These are phyloP conservation scores for Patiria miniata DNA, from an alignment of 35 echinoderm and acorn worm genomes.

Conservation along the genomic window DNA sequence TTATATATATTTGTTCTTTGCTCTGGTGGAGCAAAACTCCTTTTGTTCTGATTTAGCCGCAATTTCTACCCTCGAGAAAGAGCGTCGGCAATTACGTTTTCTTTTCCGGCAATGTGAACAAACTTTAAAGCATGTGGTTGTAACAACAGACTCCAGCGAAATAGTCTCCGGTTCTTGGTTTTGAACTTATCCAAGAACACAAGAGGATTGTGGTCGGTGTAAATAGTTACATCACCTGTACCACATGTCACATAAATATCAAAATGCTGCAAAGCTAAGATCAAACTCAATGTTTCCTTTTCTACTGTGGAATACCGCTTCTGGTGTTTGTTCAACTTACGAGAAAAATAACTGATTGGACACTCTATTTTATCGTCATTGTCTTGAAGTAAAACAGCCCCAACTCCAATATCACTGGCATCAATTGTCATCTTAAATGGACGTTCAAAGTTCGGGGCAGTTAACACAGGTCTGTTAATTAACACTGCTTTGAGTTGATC, in stretches of 20 bases:
- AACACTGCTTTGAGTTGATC: constrained; percentile 35
- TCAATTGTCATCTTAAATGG: constrained; percentile 50
- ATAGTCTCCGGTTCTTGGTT: constrained; percentile 31
- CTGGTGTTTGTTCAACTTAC: constrained; percentile 47
- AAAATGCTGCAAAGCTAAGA: constrained; percentile 52
- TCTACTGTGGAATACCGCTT: constrained; percentile 40
- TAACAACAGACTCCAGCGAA: constrained; percentile 45
- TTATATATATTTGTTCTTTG: too few relatives aligned
- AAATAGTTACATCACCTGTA: not conserved
- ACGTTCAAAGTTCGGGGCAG: constrained; percentile 35
- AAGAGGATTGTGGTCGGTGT: constrained; percentile 46
- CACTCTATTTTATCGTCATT: constrained; percentile 19
- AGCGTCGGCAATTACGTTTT: constrained; percentile 50
- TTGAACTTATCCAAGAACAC: constrained; percentile 53
- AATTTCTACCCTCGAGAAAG: too few relatives aligned
- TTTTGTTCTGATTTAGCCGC: too few relatives aligned
- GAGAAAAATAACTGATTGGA: constrained; percentile 42
- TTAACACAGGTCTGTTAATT: not conserved
- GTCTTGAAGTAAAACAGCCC: constrained; percentile 43
- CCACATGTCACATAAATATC: constrained; percentile 38
- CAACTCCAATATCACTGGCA: constrained; percentile 43
- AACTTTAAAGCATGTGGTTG: constrained; percentile 32
- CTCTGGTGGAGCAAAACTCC: too few relatives aligned
- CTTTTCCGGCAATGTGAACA: constrained; percentile 31
- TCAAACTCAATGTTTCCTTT: constrained; percentile 45